Base-by-base conservation (phyloP, 2,888 invertebrate genomes). In the Magallana nippona region DNA sequence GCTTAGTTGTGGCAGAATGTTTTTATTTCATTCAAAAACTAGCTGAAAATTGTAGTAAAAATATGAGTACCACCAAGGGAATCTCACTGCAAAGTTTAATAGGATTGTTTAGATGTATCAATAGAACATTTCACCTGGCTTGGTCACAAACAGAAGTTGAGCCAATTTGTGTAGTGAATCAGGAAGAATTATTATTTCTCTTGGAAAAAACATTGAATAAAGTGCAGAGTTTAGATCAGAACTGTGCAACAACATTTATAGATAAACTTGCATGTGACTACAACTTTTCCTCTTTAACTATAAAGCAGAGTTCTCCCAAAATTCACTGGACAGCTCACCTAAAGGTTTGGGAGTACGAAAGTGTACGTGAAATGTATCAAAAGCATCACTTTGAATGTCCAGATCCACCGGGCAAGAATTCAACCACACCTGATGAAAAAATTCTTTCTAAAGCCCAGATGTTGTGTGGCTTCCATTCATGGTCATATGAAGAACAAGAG, bases 401-500 rank as follows among this genome's bases (percentile, higher is more conserved):
- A 27, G 27, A 63, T 22, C 27, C 27, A 15, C 63, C 27, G 13
- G 63, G 63, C 19, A 63, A 11, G 11, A 63, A 22, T 22, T 44
- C 44, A 5, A 15, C 27, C 27, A 63, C 63, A 22, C 22, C 63
- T 27, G 27, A 63, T 10, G 22, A 63, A 27, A 19, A 19, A 62
- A 27, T 62, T 19, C 22, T 62, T 10, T 27, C 32, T 2, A 11
- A 71, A 27, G 71, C 71, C 22, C 71, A 71, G 27, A 71, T 27
- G 10, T 71, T 19, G 11, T 71, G 71, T 27, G 71, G 71, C 15
- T 71, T 71, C 11, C 27, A 27, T 17, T 71, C 71, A 15, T 71
- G 71, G 71, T 22, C 71, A 15, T 32, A 13, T 27, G 32, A 71
- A 32, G 71, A 71, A 15, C 71, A 71, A 71, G 71, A 71, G 32